Conservation (phyloP, 2,888 invertebrate species). For the Metacarcinus magister region DNA sequence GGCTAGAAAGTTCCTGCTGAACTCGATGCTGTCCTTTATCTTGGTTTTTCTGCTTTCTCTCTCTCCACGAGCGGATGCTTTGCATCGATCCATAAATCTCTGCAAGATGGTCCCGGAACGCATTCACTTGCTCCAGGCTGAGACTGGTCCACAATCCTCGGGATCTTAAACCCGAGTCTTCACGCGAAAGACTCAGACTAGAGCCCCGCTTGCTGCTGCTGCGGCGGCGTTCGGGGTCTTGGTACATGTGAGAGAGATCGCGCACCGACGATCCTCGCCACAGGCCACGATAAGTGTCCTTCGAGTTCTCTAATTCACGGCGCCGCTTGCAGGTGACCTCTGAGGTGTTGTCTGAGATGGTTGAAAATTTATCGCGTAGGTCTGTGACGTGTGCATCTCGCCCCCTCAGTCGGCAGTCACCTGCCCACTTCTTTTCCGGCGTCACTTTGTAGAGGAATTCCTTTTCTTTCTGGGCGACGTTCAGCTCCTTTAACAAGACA, state of each 20-base stretch:
- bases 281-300: conserved; percentile 80
- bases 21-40: conserved; percentile 66
- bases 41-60: conserved; percentile 67
- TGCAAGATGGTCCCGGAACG: conserved; percentile 81
- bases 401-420: conserved; percentile 81
- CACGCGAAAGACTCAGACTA: conserved; percentile 79
- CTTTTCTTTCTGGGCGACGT: conserved; percentile 80
- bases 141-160: conserved; percentile 82
- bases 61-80: conserved; percentile 81
- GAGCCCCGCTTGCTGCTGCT: conserved; percentile 78
- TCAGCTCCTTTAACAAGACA: conserved; percentile 79
- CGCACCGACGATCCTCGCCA: conserved; percentile 82
- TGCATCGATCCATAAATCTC: conserved; percentile 82
- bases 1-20: conserved; percentile 68
- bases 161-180: conserved; percentile 75
- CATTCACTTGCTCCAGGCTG: conserved; percentile 82
- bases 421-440: conserved; percentile 81
- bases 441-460: conserved; percentile 81
- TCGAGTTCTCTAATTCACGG: conserved; percentile 73
- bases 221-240: conserved; percentile 75
- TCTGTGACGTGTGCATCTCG: conserved; percentile 77
- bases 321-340: conserved; percentile 71
- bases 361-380: conserved; percentile 74
- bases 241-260: conserved; percentile 74
- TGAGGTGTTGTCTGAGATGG: conserved; percentile 66